Evolutionary conservation across 2,113 vertebrate genomes (phyloP).

Genomic region (Sylvietta virens): DNA sequence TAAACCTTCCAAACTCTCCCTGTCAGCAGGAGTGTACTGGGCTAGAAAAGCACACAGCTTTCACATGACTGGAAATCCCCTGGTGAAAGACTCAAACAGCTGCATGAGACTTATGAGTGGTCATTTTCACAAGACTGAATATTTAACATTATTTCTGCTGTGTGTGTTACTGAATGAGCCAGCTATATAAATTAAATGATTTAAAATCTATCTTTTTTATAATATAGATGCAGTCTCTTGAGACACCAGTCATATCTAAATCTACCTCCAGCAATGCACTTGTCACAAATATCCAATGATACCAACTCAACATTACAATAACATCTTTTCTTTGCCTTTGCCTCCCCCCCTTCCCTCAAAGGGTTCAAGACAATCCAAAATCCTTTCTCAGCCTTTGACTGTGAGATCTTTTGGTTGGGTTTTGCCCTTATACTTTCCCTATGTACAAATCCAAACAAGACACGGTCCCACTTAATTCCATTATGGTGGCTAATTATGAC

Average conservation of each 20-base stretch:
- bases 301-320: neutral
- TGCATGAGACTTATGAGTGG: neutral
- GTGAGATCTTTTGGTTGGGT: accelerated
- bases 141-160: neutral
- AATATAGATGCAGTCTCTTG: neutral
- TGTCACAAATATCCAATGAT: neutral
- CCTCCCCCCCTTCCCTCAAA: neutral
- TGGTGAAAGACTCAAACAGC: neutral
- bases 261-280: neutral
- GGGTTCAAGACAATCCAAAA: neutral
- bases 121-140: neutral
- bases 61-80: neutral
- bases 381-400: neutral
- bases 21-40: neutral
- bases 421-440: neutral
- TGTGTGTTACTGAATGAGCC: neutral
- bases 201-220: neutral
- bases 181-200: neutral
- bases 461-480: neutral
- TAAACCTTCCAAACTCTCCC: accelerated
- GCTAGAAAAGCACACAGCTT: neutral
- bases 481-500: neutral
- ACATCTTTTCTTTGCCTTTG: neutral
- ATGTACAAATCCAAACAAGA: neutral
- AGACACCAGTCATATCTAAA: neutral